Evolutionary conservation across 53 echinoderm and acorn worm genomes (phyloP), one percentile per base, ranked within the genome.

Genomic region (Henricia sp.): DNA sequence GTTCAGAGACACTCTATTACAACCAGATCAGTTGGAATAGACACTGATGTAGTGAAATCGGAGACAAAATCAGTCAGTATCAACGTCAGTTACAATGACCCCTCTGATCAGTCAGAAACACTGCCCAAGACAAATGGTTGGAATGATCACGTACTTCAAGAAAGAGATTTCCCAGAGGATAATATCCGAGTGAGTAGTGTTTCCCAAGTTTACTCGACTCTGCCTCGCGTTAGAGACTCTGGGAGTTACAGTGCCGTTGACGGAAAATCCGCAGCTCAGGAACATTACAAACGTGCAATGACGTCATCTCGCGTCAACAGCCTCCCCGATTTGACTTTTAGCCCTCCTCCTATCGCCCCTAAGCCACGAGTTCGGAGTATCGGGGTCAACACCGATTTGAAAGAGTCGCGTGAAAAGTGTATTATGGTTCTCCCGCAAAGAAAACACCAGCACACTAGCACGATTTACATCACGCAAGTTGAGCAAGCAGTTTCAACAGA

Each of bases 1-100:
- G 92, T 92, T 26, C 89, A 80, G 12, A 67, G 89, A 53, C 37
- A 38, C 25, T 74, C 89, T 12, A 58, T 83, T 40, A 70, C 82
- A 46, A 92, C 83, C 17, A 82, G 92, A 52, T 92, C 92, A 20
- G 92, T 92, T 3, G 92, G 89, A 14, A 89, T 92, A 38, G 92
- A 88, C 34, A 88, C 85, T 0, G 88, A 88, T 85, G 68, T 17
- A 9, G 20, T 50, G 17, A 87, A 88, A 68, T 73, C 73, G 2
- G 93, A 93, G 65, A 91, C 56, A 5, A 90, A 87, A 70, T 90
- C 93, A 34, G 52, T 93, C 29, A 90, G 93, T 71, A 75, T 90
- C 21, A 86, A 93, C 51, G 93, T 90, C 16, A 90, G 67, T 35
- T 56, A 27, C 42, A 59, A 76, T 25, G 41, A 46, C 16, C 43